Percentiles rank a stretch among this genome's conserved stretches.
phyloP scores from a whole-genome alignment of 64 coral and sea anemone genomes.

The Montipora capricornis region DNA sequence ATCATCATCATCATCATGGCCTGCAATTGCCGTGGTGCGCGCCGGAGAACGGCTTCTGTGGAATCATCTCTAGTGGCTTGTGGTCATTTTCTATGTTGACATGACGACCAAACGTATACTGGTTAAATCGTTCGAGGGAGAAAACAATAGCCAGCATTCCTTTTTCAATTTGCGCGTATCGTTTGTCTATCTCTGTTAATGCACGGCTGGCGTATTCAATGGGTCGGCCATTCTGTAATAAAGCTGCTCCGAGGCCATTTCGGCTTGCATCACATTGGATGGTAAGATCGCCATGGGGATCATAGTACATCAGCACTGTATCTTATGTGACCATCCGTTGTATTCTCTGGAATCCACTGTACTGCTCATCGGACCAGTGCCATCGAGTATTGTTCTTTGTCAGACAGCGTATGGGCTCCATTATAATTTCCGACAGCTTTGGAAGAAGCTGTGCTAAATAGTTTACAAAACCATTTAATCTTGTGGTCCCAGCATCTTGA shows the following conservation, averaged over 20 bases:
- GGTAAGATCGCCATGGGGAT: not conserved
- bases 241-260: not conserved
- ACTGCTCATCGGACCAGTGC: not conserved
- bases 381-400: slow-evolving; percentile 3
- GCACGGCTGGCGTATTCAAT: slow-evolving; percentile 12
- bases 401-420: not conserved
- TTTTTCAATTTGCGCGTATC: not conserved
- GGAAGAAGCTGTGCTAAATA: slow-evolving; percentile 1
- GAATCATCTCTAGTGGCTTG: not conserved
- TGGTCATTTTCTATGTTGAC: not conserved
- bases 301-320: not conserved
- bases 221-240: not conserved
- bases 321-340: slow-evolving; percentile 15
- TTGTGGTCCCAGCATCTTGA: slow-evolving; percentile 6
- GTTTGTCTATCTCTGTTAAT: not conserved
- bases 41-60: not conserved
- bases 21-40: not conserved
- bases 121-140: not conserved
- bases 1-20: slow-evolving; percentile 46
- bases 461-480: slow-evolving; percentile 19
- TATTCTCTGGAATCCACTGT: not conserved
- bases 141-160: slow-evolving; percentile 35
- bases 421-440: not conserved
- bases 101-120: not conserved
- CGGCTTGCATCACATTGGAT: slow-evolving; percentile 37